Evolutionary conservation across 1,140 invertebrate genomes (phyloP).

Genomic region (Procambarus virginalis): DNA sequence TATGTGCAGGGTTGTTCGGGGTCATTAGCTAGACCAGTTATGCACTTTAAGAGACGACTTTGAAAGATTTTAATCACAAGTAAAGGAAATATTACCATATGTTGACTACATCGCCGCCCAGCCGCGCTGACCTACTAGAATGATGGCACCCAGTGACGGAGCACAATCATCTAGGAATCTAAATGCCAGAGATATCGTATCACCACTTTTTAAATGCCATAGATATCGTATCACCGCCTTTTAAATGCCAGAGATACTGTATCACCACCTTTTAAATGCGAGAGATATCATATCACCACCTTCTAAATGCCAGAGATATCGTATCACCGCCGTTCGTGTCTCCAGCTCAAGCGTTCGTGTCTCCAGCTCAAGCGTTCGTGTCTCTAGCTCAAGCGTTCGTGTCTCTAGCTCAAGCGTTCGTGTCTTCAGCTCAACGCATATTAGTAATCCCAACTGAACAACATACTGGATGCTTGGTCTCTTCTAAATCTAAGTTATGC

Average conservation of each 20-base stretch:
- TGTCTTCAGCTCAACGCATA: neutral
- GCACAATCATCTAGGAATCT: neutral
- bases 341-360: no score
- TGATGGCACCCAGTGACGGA: neutral
- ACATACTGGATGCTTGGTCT: neutral
- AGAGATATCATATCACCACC: no score
- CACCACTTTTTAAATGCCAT: neutral
- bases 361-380: no score
- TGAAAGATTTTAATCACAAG: neutral
- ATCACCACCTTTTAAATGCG: no score
- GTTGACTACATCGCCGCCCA: neutral
- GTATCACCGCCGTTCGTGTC: no score
- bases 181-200: neutral
- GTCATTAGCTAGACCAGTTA: neutral
- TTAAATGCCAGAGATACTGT: no score
- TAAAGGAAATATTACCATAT: conserved; percentile 42
- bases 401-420: no score
- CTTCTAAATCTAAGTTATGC: neutral
- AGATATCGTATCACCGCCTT: no score
- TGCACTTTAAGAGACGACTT: neutral
- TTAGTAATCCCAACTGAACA: neutral
- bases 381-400: no score
- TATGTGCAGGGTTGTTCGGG: neutral
- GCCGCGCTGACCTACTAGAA: neutral
- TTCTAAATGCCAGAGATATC: no score